These are phyloP conservation scores for Lapara coniferarum DNA, from an alignment of 2,888 invertebrate genomes.

Conservation along the genomic window DNA sequence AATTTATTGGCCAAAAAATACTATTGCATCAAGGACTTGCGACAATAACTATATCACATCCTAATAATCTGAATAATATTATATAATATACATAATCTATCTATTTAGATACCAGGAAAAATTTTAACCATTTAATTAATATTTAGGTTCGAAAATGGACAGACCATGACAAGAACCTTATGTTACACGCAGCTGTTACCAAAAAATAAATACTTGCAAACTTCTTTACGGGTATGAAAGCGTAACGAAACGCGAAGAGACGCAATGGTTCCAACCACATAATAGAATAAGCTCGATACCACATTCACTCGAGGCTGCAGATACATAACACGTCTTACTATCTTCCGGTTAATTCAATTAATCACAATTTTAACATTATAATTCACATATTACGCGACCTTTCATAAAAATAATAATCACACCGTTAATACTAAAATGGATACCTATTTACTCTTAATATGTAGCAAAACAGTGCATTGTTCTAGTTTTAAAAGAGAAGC, in stretches of 20 bases:
- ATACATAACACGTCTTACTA: conserved; percentile 22
- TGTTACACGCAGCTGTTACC: not conserved
- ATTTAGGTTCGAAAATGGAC: too few species aligned
- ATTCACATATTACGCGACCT: conserved; percentile 17
- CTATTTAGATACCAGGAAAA: too few species aligned
- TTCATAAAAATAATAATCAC: conserved; percentile 27
- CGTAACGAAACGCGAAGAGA: not conserved
- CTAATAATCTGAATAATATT: too few species aligned
- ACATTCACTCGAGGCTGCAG: conserved; percentile 29
- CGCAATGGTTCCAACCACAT: not conserved
- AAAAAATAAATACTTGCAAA: not conserved
- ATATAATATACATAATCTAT: too few species aligned
- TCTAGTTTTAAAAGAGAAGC: too few species aligned
- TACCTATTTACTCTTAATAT: conserved; percentile 24
- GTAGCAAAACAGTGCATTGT: not conserved
- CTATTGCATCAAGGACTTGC: too few species aligned
- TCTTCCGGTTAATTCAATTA: conserved; percentile 12
- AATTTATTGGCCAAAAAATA: too few species aligned
- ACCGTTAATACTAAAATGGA: conserved; percentile 30
- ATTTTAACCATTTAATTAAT: too few species aligned
- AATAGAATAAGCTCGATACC: too few species aligned
- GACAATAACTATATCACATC: too few species aligned
- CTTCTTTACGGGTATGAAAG: not conserved
- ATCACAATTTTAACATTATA: conserved; percentile 11
- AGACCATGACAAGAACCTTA: not conserved